Conservation (phyloP, 2,888 invertebrate genomes). For the Belgica antarctica region DNA sequence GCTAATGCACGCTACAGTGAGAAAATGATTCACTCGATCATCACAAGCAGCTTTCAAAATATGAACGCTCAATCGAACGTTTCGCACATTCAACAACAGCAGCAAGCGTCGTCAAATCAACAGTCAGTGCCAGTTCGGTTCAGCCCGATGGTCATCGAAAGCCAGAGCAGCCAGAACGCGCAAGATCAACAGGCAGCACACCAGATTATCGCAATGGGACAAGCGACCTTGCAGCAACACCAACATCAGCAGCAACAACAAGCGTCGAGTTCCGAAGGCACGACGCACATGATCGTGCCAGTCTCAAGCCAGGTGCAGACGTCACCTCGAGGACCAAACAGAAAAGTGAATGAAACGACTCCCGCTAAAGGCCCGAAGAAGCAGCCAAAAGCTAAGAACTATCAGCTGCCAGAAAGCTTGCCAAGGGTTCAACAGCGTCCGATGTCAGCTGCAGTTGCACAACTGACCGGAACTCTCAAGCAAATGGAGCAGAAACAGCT, state of each 20-base stretch:
- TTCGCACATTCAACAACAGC: not conserved
- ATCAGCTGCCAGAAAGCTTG: not conserved
- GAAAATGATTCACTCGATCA: slow-evolving; percentile 39
- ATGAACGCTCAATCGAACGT: not conserved
- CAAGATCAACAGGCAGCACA: slow-evolving; percentile 41
- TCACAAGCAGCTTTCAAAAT: slow-evolving; percentile 26
- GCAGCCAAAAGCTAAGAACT: slow-evolving; percentile 2
- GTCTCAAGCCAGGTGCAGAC: slow-evolving; percentile 13
- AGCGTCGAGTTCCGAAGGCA: slow-evolving; percentile 18
- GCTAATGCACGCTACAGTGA: slow-evolving; percentile 45
- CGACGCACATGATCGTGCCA: slow-evolving; percentile 5
- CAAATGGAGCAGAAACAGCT: not conserved
- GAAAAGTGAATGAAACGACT: slow-evolving; percentile 17
- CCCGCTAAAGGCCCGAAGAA: slow-evolving; percentile 33
- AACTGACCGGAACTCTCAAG: not conserved
- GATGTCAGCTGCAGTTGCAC: not conserved
- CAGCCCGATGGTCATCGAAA: slow-evolving; percentile 47
- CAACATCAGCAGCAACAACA: slow-evolving; percentile 46
- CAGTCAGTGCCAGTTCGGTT: slow-evolving; percentile 51
- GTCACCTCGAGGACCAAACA: not conserved
- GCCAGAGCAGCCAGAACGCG: slow-evolving; percentile 15
- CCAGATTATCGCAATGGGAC: slow-evolving; percentile 46
- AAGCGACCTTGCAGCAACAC: slow-evolving; percentile 46
- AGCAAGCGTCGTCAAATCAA: slow-evolving; percentile 46
- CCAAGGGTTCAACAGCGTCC: not conserved